Percentiles rank a stretch among this genome's conserved stretches.
Evolutionary conservation across 2,888 invertebrate genomes (phyloP).

Genomic region (Xestia xanthographa): DNA sequence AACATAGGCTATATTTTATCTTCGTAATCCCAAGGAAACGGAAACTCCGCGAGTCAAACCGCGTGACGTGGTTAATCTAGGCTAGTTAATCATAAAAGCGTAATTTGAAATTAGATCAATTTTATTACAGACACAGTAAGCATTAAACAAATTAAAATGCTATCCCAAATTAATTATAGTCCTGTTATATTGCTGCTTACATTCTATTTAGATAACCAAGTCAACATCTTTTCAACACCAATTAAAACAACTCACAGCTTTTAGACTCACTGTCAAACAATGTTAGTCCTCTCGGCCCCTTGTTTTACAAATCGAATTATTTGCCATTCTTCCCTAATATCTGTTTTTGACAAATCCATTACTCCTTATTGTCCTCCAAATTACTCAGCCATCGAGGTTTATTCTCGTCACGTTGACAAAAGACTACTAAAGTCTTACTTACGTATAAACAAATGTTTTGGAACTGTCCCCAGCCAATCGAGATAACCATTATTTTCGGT

Average conservation of each 20-base stretch:
- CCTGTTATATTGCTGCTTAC: not conserved
- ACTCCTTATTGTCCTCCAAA: slow-evolving; percentile 53
- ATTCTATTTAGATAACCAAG: slow-evolving; percentile 17
- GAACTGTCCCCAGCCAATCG: slow-evolving; percentile 49
- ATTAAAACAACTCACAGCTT: slow-evolving; percentile 41
- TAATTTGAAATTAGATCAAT: not conserved
- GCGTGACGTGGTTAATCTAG: no score
- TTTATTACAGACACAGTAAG: not conserved
- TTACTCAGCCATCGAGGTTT: slow-evolving; percentile 52
- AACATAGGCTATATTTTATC: no score
- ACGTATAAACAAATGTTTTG: slow-evolving; percentile 44
- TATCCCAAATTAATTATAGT: not conserved
- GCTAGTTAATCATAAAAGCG: not conserved
- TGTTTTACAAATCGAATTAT: slow-evolving; percentile 63
- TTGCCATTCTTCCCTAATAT: slow-evolving; percentile 57
- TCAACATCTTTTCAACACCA: slow-evolving; percentile 20
- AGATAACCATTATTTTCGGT: slow-evolving; percentile 62
- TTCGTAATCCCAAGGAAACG: no score
- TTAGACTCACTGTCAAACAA: slow-evolving; percentile 44
- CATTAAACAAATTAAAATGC: not conserved
- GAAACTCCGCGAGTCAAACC: no score
- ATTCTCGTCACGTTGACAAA: slow-evolving; percentile 48
- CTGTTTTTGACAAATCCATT: slow-evolving; percentile 66
- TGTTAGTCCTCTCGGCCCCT: slow-evolving; percentile 28
- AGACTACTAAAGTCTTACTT: slow-evolving; percentile 27